Evolutionary conservation across 2,888 invertebrate genomes (phyloP).

Genomic region (Caenorhabditis imperialis): DNA sequence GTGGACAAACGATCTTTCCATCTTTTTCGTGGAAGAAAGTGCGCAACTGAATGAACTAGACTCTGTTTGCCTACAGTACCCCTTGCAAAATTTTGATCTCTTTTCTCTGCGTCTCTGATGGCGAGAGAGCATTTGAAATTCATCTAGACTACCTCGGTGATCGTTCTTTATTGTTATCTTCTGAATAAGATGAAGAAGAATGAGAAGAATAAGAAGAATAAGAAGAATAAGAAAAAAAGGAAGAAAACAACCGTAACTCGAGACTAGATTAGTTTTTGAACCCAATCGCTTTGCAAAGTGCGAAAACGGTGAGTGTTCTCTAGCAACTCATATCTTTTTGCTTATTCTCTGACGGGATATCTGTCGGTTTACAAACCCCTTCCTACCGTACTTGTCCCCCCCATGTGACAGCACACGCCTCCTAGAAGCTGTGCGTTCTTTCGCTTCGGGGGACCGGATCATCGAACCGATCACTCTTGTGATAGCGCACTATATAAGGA

Average conservation of each 20-base stretch:
- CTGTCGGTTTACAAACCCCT: slow-evolving; percentile 35
- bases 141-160: not conserved
- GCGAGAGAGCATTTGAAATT: too few relatives aligned
- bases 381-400: slow-evolving; percentile 6
- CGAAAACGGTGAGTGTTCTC: slow-evolving; percentile 25
- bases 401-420: slow-evolving; percentile 48
- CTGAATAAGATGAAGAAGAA: not conserved
- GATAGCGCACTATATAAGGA: too few relatives aligned
- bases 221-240: too few relatives aligned
- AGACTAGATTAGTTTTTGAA: slow-evolving; percentile 42
- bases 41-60: too few relatives aligned
- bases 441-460: slow-evolving; percentile 35
- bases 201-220: too few relatives aligned
- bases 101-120: too few relatives aligned
- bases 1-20: too few relatives aligned
- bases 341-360: slow-evolving; percentile 42
- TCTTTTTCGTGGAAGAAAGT: too few relatives aligned
- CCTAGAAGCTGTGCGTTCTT: slow-evolving; percentile 38
- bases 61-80: not conserved
- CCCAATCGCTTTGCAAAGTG: slow-evolving; percentile 18
- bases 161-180: slow-evolving; percentile 16
- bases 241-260: not conserved
- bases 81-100: too few relatives aligned
- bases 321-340: slow-evolving; percentile 30
- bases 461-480: slow-evolving; percentile 21